Percentiles rank a stretch among this genome's conserved stretches.
These are phyloP conservation scores for Tiliqua scincoides DNA, from an alignment of 2,113 vertebrate genomes.

Conservation along the genomic window DNA sequence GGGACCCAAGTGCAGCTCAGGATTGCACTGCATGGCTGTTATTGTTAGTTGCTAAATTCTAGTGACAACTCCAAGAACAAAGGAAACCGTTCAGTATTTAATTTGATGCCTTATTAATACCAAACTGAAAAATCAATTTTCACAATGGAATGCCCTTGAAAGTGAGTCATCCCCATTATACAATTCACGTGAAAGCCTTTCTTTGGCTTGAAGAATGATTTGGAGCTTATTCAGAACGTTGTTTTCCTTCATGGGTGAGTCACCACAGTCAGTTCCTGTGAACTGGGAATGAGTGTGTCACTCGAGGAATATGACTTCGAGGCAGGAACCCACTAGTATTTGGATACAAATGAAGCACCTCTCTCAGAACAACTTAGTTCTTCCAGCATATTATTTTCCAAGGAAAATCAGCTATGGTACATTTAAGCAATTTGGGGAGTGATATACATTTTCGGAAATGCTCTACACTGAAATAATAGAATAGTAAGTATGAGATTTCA, in stretches of 20 bases:
- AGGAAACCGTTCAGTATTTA: background rate
- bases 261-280: background rate
- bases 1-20: no score
- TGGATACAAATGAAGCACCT: background rate
- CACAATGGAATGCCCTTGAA: background rate
- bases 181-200: background rate
- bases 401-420: background rate
- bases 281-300: background rate
- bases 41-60: no score
- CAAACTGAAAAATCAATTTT: background rate
- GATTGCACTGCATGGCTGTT: no score
- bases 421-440: background rate
- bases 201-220: background rate
- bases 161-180: background rate
- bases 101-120: background rate
- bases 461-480: conserved; percentile 46
- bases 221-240: background rate
- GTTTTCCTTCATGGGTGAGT: background rate
- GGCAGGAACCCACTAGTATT: background rate
- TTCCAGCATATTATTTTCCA: background rate
- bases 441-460: conserved; percentile 19
- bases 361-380: background rate
- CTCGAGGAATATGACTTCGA: background rate
- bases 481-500: conserved; percentile 12
- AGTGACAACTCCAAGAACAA: background rate